Evolutionary conservation across 2,113 vertebrate genomes (phyloP).

Genomic region (Tylochromis polylepis): DNA sequence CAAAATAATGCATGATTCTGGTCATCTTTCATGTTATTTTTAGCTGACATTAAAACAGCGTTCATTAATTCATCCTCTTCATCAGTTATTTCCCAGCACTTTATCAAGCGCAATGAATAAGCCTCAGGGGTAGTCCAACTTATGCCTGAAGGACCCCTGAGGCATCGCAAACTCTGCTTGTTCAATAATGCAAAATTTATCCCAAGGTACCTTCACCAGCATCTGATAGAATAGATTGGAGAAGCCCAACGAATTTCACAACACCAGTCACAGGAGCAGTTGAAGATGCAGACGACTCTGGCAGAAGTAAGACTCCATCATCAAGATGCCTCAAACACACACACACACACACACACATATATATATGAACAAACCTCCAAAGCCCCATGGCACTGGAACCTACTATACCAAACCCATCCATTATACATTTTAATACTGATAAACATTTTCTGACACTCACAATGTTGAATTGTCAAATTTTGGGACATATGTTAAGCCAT

Average conservation of each 20-base stretch:
- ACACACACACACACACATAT: neutral
- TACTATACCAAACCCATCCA: neutral
- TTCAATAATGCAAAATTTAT: constrained; percentile 69
- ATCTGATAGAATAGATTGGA: constrained; percentile 37
- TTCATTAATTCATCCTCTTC: constrained; percentile 65
- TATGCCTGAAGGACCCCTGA: constrained; percentile 60
- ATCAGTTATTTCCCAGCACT: constrained; percentile 44
- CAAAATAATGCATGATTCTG: constrained; percentile 63
- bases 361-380: neutral
- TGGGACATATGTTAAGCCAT: neutral
- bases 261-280: constrained; percentile 53
- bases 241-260: constrained; percentile 31
- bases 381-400: neutral
- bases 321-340: neutral
- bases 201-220: constrained; percentile 54
- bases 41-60: constrained; percentile 57
- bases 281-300: constrained; percentile 78
- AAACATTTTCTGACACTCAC: neutral
- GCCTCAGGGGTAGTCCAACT: constrained; percentile 63
- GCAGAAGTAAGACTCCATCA: constrained; percentile 80
- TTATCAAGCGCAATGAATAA: constrained; percentile 51
- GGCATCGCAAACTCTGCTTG: constrained; percentile 61
- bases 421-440: neutral
- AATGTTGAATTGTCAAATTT: neutral
- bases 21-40: constrained; percentile 74